These are phyloP conservation scores for zebrafish (Danio rerio) DNA, from an alignment of 2,113 vertebrate species.

Conservation along the genomic window DNA sequence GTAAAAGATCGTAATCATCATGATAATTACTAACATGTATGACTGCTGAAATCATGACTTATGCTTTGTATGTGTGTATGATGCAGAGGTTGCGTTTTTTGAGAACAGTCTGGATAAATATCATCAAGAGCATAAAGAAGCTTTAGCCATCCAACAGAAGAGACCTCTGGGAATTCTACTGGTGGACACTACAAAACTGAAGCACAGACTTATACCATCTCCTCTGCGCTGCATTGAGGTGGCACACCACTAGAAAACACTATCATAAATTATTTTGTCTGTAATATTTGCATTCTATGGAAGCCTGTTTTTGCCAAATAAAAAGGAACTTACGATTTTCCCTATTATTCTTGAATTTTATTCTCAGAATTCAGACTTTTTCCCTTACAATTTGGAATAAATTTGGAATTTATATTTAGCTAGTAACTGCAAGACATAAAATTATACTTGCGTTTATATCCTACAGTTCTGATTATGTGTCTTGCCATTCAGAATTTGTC, in stretches of 20 bases:
- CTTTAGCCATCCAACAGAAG: conserved; percentile 72
- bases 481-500: no score
- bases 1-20: conserved; percentile 63
- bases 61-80: conserved; percentile 35
- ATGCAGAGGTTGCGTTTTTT: conserved; percentile 81
- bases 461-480: no score
- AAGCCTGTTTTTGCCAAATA: no score
- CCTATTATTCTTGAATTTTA: no score
- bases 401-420: no score
- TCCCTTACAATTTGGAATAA: no score
- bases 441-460: no score
- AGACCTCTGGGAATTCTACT: conserved; percentile 82
- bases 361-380: no score
- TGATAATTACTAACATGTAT: not conserved
- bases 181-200: conserved; percentile 81
- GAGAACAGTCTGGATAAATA: conserved; percentile 78
- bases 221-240: conserved; percentile 82
- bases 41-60: not conserved
- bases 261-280: not conserved
- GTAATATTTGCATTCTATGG: not conserved
- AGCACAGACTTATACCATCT: conserved; percentile 80
- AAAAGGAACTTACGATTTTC: no score
- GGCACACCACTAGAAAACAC: conserved; percentile 22
- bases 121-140: conserved; percentile 77
- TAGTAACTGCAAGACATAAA: no score